phyloP scores from a whole-genome alignment of 2,113 vertebrate genomes.

The Naja naja region DNA sequence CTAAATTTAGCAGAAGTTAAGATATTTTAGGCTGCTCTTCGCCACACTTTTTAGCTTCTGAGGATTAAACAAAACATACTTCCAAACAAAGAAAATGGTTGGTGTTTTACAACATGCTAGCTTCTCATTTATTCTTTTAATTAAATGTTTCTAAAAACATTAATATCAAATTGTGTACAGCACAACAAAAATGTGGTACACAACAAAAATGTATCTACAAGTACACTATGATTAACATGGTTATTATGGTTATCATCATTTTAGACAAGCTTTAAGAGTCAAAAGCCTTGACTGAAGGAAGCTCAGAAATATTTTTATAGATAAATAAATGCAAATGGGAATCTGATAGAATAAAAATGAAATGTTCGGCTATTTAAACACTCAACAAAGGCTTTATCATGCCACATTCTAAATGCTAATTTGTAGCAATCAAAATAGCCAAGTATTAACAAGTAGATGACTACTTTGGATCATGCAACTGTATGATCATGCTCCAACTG shows the following conservation, averaged over 20 bases:
- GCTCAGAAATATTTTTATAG: conserved; percentile 11
- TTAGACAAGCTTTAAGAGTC: conserved; percentile 12
- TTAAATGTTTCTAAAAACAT: neutral
- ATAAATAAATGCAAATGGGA: conserved; percentile 37
- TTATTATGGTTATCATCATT: neutral
- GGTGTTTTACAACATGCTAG: neutral
- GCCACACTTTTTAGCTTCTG: neutral
- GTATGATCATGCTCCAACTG: conserved; percentile 55
- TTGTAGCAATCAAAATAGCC: conserved; percentile 36
- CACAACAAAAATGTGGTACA: neutral
- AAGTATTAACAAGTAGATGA: conserved; percentile 31
- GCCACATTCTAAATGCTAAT: conserved; percentile 1
- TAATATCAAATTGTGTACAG: neutral
- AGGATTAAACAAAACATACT: neutral
- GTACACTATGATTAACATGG: neutral
- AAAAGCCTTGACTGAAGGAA: conserved; percentile 37
- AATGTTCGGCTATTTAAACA: conserved; percentile 28
- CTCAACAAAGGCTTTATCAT: conserved; percentile 31
- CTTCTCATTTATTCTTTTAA: neutral
- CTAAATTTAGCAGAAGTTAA: neutral
- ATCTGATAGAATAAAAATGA: conserved; percentile 35
- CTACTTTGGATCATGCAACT: conserved; percentile 39
- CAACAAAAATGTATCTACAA: neutral
- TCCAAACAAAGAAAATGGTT: neutral
- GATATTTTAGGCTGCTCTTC: neutral